phyloP scores from a whole-genome alignment of 30 jellyfish, hydroid and myxozoan species.

The Phacellophora camtschatica region DNA sequence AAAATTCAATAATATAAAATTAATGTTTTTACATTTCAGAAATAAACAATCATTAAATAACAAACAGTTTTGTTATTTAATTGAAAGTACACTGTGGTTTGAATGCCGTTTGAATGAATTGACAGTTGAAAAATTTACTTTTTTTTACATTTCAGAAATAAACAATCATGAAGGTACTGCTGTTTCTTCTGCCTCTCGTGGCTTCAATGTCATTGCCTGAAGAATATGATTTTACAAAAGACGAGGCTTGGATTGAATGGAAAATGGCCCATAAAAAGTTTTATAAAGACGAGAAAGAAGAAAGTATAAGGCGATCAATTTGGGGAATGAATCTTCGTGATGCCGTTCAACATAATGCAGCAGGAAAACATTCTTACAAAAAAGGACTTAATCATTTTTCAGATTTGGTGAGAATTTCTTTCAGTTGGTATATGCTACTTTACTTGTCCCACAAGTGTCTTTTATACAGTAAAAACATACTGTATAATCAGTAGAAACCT shows the following conservation, averaged over 20 bases:
- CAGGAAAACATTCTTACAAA: conserved; percentile 51
- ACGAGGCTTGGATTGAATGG: conserved; percentile 90
- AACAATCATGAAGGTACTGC: conserved; percentile 15
- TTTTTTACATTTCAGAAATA: background rate
- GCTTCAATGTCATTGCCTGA: conserved; percentile 42
- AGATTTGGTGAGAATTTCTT: conserved; percentile 94
- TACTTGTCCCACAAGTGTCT: too few species aligned
- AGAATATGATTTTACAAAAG: conserved; percentile 38
- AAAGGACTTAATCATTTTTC: conserved; percentile 84
- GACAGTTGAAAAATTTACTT: background rate
- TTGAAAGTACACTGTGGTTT: too few species aligned
- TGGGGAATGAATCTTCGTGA: conserved; percentile 78
- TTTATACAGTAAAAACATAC: too few species aligned
- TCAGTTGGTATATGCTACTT: too few species aligned
- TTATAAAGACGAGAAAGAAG: conserved; percentile 67
- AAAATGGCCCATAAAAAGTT: conserved; percentile 71
- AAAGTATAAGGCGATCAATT: conserved; percentile 58
- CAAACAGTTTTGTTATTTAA: too few species aligned
- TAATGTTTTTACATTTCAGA: too few species aligned
- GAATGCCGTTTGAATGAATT: too few species aligned
- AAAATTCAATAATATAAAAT: too few species aligned
- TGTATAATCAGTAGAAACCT: too few species aligned
- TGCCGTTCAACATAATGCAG: conserved; percentile 62
- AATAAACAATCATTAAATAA: too few species aligned
- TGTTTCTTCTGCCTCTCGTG: conserved; percentile 44